phyloP scores from a whole-genome alignment of 2,113 vertebrate species.

The Calcarius ornatus region DNA sequence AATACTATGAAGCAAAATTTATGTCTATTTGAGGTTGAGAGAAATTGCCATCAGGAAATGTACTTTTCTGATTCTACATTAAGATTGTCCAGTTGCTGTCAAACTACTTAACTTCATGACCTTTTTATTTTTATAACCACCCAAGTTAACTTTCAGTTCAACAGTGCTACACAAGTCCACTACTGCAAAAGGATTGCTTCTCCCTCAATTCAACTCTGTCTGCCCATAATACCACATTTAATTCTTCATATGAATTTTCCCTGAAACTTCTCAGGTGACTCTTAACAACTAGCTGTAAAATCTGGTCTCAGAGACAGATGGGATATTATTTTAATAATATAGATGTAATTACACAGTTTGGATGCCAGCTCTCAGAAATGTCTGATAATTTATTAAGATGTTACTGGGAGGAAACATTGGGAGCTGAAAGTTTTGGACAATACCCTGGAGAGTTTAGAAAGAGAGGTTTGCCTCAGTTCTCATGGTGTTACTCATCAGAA shows the following conservation, averaged over 20 bases:
- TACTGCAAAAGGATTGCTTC: background rate
- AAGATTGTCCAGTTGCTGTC: background rate
- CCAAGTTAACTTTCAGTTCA: background rate
- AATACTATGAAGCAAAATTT: background rate
- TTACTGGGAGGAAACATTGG: background rate
- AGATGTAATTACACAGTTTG: background rate
- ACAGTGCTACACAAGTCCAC: background rate
- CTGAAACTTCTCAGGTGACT: conserved; percentile 3
- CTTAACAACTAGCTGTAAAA: background rate
- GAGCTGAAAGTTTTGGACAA: background rate
- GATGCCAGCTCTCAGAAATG: background rate
- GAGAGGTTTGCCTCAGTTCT: background rate
- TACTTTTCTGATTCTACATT: background rate
- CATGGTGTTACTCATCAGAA: background rate
- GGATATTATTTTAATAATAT: conserved; percentile 22
- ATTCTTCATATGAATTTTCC: background rate
- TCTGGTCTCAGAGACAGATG: conserved; percentile 1
- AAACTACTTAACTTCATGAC: conserved; percentile 5
- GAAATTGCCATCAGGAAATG: background rate
- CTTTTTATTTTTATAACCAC: background rate
- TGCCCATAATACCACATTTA: background rate
- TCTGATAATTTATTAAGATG: conserved; percentile 6
- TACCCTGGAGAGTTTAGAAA: background rate
- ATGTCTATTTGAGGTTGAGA: background rate
- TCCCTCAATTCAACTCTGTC: background rate